These are phyloP conservation scores for Myotis findleyi DNA, from an alignment of 2,797 vertebrate species.

Conservation along the genomic window DNA sequence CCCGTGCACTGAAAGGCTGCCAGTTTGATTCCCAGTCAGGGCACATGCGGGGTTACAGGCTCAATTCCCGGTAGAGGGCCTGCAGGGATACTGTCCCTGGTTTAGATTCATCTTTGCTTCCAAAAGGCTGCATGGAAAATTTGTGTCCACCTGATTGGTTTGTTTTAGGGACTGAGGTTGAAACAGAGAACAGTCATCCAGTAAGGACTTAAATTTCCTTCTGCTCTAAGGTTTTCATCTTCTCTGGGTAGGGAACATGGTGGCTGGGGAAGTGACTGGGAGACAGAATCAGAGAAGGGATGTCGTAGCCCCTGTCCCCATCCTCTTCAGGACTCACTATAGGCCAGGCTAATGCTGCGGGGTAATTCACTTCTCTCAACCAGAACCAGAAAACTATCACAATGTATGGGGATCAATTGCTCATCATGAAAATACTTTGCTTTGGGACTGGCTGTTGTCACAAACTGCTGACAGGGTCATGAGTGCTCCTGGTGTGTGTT, in stretches of 20 bases:
- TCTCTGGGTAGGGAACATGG: not conserved
- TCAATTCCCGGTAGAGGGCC: not conserved
- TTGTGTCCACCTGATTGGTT: not conserved
- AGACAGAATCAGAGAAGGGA: not conserved
- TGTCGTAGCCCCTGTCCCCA: fast-evolving
- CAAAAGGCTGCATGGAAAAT: not conserved
- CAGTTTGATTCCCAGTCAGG: not conserved
- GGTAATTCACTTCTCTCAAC: not conserved
- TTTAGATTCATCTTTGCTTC: not conserved
- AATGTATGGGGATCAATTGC: not conserved
- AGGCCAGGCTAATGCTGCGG: not conserved
- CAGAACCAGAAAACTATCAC: not conserved
- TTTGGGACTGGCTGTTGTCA: not conserved
- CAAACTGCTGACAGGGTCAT: not conserved
- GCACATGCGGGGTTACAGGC: not conserved
- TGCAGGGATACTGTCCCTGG: not conserved
- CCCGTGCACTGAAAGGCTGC: not conserved
- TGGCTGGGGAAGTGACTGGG: not conserved
- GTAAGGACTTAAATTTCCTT: not conserved
- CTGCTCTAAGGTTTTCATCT: not conserved
- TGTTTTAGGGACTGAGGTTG: not conserved
- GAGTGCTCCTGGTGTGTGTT: not conserved
- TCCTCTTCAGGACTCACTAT: not conserved
- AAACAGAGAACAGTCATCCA: not conserved
- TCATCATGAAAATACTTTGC: not conserved